Base-by-base conservation (phyloP, 2,888 invertebrate genomes). In the Ophion costatus region DNA sequence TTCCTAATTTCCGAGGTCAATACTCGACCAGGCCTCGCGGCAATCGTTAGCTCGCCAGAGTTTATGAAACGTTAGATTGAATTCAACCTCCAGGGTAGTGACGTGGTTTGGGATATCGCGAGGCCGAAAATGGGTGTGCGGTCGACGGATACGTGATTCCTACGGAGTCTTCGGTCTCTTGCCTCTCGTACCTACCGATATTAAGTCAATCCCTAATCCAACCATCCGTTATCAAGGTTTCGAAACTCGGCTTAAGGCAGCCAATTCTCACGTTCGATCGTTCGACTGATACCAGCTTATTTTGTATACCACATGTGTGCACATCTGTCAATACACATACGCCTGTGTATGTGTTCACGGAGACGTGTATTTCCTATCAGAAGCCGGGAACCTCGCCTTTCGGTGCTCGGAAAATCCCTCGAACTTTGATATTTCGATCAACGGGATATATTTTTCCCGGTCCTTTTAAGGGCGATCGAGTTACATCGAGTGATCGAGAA, bases 391-490 rank as follows among this genome's bases (percentile, higher is more conserved):
- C 79, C 73, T 56, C 67, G 51, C 59, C 38, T 57, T 38, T 56
- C 38, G 33, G 64, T 76, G 24, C 14, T n/a, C 24, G 45, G 70
- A 80, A 82, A 69, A 80, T 82, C 67, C 38, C 69, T 51, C 80
- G 80, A 85, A 85, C 85, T 85, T 74, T 80, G 85, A 85, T 85
- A 85, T 82, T 73, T 77, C 85, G 82, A 82, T 82, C 63, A 38
- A 11, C 42, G 20, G 20, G 57, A 80, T 69, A 63, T 38, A 66
- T 57, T 24, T 42, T 67, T 59, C 42, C 33, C 14, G 45, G 29
- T 24, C 74, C 79, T 79, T 69, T 79, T 76, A 51, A 79, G 66
- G 63, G 61, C 67, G 71, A 80, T 67, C 85, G 71, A 82, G 85
- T 77, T 82, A 76, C 56, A 42, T 20, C 61, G 56, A 24, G 29